Base-by-base conservation (phyloP, 2,888 invertebrate species). In the Apamea epomidion region DNA sequence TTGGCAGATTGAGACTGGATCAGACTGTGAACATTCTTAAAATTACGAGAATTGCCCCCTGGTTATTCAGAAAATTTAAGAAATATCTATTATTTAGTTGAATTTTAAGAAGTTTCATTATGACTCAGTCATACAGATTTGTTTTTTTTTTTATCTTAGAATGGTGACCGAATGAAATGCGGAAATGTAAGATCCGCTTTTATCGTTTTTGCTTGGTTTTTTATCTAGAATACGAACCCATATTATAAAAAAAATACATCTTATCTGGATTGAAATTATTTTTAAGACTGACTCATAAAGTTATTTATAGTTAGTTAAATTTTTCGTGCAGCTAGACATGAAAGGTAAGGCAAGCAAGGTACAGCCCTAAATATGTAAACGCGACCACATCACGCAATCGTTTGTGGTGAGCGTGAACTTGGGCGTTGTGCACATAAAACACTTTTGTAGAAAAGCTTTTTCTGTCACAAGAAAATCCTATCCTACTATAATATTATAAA, bases 351-450 rank as follows among this genome's bases (percentile, higher is more conserved):
- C n/a, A 10, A 25, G 14, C 21, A 21, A 29, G 48, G 64, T 60
- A 32, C 74, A 84, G 16, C 84, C 84, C 84, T 80, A 6, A 4
- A 5, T 32, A 67, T 80, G 29, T 64, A 37, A 76, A 83, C 8
- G 54, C 73, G 74, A 82, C 86, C 83, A 37, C 85, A 85, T 74
- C 80, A 87, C 74, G 79, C 80, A 42, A 83, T 58, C 45, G 70
- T 77, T 85, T 90, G 86, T 74, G 90, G 90, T 88, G 81, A 83
- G 65, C 86, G 12, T 70, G 60, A 74, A 80, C 68, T 58, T 86
- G 78, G 69, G 86, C 69, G 42, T 58, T 21, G 68, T 87, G 7
- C 81, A 89, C 62, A 87, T 32, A 45, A 32, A 16, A 51, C 14
- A 51, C 0, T 25, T 25, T 64, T 29, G 42, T 14, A 16, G 6